Evolutionary conservation across 2,888 invertebrate genomes (phyloP).

Genomic region (Mesopsocus fuscifrons): DNA sequence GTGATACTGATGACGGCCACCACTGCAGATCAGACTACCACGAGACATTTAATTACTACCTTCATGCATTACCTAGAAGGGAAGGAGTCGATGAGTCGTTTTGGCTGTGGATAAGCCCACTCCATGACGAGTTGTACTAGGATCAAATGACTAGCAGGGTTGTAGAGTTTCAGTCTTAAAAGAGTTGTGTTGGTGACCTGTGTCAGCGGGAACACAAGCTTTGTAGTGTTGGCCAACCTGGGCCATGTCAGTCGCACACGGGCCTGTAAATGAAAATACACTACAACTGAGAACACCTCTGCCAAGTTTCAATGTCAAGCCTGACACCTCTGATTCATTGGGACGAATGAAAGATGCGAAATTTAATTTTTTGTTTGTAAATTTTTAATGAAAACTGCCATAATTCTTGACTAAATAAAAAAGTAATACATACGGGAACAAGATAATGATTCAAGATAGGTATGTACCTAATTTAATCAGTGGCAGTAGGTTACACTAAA

Average conservation of each 20-base stretch:
- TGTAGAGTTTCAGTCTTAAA: conserved; percentile 45
- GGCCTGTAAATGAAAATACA: conserved; percentile 23
- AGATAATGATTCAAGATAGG: no score
- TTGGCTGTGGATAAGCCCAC: conserved; percentile 44
- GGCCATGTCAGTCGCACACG: conserved; percentile 53
- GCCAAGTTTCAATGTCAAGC: neutral
- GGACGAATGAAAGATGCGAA: no score
- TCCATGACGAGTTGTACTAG: conserved; percentile 56
- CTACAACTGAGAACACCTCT: neutral
- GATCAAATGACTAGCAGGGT: conserved; percentile 47
- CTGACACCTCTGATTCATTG: neutral
- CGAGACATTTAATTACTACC: no score
- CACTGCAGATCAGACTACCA: no score
- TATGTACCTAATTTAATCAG: no score
- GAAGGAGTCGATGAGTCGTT: conserved; percentile 30
- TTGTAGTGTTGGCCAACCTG: conserved; percentile 27
- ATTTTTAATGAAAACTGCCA: no score
- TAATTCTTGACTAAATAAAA: no score
- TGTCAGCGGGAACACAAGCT: conserved; percentile 47
- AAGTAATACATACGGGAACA: no score
- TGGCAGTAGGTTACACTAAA: no score
- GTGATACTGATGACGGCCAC: no score
- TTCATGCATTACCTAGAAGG: conserved; percentile 30
- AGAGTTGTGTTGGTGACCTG: conserved; percentile 49
- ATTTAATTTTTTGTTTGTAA: no score